phyloP scores from a whole-genome alignment of 1,140 invertebrate species.

The Varroa destructor region DNA sequence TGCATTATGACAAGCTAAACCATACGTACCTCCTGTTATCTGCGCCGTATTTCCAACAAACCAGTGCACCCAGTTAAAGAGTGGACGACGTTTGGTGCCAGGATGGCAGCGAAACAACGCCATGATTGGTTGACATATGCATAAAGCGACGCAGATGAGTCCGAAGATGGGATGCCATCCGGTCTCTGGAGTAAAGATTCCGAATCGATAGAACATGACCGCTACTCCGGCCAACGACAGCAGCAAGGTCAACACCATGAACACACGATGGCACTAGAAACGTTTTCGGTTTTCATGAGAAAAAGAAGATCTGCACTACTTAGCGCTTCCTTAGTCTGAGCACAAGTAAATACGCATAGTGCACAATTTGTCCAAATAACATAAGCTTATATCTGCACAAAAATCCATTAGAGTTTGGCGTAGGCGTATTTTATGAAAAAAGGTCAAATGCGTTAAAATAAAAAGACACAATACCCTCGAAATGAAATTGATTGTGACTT shows the following conservation, averaged over 20 bases:
- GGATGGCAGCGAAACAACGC: constrained; percentile 73
- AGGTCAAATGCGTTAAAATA: no score
- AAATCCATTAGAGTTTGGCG: no score
- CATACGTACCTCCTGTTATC: constrained; percentile 66
- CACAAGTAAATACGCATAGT: no score
- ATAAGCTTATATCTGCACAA: neutral
- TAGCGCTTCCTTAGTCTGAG: no score
- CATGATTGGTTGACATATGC: constrained; percentile 59
- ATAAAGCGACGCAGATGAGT: constrained; percentile 54
- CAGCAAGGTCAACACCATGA: constrained; percentile 29
- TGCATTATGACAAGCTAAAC: constrained; percentile 18
- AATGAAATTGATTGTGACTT: no score
- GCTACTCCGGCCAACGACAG: constrained; percentile 31
- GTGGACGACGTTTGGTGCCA: constrained; percentile 56
- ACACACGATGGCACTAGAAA: constrained; percentile 27
- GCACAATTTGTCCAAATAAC: no score
- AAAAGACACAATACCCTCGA: no score
- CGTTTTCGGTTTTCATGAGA: neutral
- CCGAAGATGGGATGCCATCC: constrained; percentile 41
- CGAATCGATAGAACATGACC: constrained; percentile 28
- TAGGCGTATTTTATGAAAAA: no score
- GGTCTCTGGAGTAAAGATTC: constrained; percentile 32
- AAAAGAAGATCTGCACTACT: no score
- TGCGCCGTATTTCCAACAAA: constrained; percentile 78
- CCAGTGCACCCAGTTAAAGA: constrained; percentile 94